Base-by-base conservation (phyloP, 2,888 invertebrate species). In the Phengaris alcon region DNA sequence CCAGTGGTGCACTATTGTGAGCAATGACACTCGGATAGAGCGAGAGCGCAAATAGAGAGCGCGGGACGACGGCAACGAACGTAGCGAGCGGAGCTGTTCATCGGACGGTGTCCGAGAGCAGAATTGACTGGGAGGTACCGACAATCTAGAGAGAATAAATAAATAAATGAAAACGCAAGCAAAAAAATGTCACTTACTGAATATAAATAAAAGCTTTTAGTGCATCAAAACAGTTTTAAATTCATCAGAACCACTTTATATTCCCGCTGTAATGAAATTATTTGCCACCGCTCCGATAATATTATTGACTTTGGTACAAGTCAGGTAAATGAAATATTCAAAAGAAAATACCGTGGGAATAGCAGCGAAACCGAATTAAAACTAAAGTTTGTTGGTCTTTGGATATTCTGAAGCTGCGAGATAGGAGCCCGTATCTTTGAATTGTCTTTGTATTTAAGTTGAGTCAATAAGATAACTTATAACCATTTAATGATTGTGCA, bases 241-340 rank as follows among this genome's bases (percentile, higher is more conserved):
- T 64, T 64, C 6, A 64, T 64, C 35, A 35, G 35, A 64, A 13
- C 64, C 64, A 64, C 64, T 64, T 64, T 64, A 12, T 64, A 35
- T 64, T 64, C 64, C 1, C 64, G 52, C 35, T 44, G 6, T 52
- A 72, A 72, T 72, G 54, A 13, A 54, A 72, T 72, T 72, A 72
- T 72, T 52, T 72, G 22, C 52, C 35, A 48, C 70, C 15, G 15
- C 72, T 3, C 35, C 72, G 72, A n/a, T 52, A 72, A 52, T 72
- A 22, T 22, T 70, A 70, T 70, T 70, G 70, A 72, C 70, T 48
- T 48, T 48, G 48, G 35, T 72, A 72, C 52, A 35, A 54, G 54
- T 35, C 72, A 72, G 72, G 72, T 72, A 13, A 52, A 70, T 70
- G 70, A 70, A 70, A 72, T 72, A 72, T 72, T 72, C 72, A 72